Evolutionary conservation across 2,797 vertebrate species (phyloP).

Genomic region (Trematomus bernacchii): DNA sequence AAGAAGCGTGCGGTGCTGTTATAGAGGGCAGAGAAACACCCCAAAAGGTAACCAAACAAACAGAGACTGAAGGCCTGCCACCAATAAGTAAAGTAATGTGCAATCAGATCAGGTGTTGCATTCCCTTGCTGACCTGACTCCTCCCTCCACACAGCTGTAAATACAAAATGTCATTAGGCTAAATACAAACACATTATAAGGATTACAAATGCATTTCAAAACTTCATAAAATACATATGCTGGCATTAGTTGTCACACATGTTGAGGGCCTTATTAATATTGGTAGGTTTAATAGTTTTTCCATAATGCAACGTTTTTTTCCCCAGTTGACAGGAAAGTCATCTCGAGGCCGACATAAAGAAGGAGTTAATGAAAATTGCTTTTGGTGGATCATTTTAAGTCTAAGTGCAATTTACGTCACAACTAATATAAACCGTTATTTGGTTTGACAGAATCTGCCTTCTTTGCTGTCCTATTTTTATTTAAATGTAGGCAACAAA

Average conservation of each 20-base stretch:
- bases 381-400: neutral
- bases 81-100: neutral
- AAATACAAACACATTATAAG: neutral
- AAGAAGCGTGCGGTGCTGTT: neutral
- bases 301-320: neutral
- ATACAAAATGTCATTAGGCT: neutral
- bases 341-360: neutral
- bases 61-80: neutral
- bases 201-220: neutral
- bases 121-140: neutral
- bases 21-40: neutral
- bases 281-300: slow-evolving; percentile 1
- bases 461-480: neutral
- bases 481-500: neutral
- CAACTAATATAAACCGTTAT: slow-evolving; percentile 8
- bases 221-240: neutral
- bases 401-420: neutral
- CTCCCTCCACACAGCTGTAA: neutral
- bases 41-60: neutral
- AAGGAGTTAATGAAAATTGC: neutral
- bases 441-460: neutral
- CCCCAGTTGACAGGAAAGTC: neutral
- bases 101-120: slow-evolving; percentile 1
- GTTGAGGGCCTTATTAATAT: neutral
- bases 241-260: neutral